Percentiles rank a stretch among this genome's conserved stretches.
phyloP scores from a whole-genome alignment of 1,140 invertebrate genomes.

The Cyclina sinensis region DNA sequence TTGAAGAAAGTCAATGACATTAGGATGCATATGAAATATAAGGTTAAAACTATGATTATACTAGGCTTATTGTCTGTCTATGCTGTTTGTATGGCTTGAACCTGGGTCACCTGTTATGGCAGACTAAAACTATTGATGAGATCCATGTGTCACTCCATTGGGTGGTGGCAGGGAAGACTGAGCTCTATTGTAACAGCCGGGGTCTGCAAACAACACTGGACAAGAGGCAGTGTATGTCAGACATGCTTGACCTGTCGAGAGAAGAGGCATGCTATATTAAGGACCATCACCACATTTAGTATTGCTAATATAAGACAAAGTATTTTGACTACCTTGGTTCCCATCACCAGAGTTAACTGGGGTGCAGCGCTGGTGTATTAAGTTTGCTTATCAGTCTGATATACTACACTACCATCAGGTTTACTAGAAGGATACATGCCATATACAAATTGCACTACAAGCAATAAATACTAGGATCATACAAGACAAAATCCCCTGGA shows the following conservation, averaged over 20 bases:
- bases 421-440: conserved; percentile 2
- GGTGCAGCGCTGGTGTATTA: neutral
- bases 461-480: conserved; percentile 59
- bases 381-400: neutral
- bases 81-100: conserved; percentile 36
- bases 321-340: neutral
- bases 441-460: conserved; percentile 33
- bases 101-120: conserved; percentile 19
- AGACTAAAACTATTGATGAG: conserved; percentile 21
- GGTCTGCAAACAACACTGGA: conserved; percentile 7
- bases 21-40: neutral
- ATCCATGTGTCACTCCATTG: neutral
- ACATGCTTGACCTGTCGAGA: conserved; percentile 55
- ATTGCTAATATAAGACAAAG: conserved; percentile 41
- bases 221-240: conserved; percentile 13
- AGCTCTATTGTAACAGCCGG: neutral
- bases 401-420: conserved; percentile 12
- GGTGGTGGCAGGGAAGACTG: neutral
- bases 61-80: conserved; percentile 8
- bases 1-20: conserved; percentile 17
- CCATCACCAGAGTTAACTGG: conserved; percentile 44
- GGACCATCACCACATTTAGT: conserved; percentile 49
- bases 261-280: conserved; percentile 66
- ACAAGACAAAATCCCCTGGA: conserved; percentile 66
- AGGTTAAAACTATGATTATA: neutral